These are phyloP conservation scores for Cebuella pygmaea DNA, from an alignment of 2,797 vertebrate genomes.

Conservation along the genomic window DNA sequence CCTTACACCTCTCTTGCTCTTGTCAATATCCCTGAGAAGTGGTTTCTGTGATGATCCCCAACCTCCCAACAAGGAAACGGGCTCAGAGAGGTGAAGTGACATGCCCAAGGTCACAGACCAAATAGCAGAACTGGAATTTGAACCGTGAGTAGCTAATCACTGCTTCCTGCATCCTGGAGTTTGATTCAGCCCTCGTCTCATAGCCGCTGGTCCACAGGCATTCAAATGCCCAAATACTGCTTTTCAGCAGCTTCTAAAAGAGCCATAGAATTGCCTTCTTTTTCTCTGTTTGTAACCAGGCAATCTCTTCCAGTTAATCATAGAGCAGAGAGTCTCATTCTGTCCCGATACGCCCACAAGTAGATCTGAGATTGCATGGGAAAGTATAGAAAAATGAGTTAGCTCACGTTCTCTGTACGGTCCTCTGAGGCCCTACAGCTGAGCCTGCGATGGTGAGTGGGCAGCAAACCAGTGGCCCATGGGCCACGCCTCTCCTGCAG, in stretches of 20 bases:
- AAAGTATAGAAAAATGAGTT: conserved; percentile 31
- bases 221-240: not conserved
- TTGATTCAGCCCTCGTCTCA: not conserved
- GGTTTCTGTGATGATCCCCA: not conserved
- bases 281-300: conserved; percentile 52
- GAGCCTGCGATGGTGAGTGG: not conserved
- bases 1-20: not conserved
- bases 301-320: conserved; percentile 70
- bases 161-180: not conserved
- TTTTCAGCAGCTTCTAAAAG: conserved; percentile 29
- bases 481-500: not conserved
- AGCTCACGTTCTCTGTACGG: not conserved
- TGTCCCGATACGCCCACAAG: conserved; percentile 68
- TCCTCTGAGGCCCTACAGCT: not conserved
- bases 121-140: not conserved
- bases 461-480: not conserved
- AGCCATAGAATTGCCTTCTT: conserved; percentile 32
- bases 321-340: conserved; percentile 60
- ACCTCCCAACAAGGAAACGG: not conserved
- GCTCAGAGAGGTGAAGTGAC: not conserved
- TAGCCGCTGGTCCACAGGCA: not conserved
- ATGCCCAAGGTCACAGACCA: not conserved
- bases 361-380: conserved; percentile 58
- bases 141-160: not conserved
- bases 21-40: not conserved